Base-by-base conservation (phyloP, 2,888 invertebrate genomes). In the Nebria salina region DNA sequence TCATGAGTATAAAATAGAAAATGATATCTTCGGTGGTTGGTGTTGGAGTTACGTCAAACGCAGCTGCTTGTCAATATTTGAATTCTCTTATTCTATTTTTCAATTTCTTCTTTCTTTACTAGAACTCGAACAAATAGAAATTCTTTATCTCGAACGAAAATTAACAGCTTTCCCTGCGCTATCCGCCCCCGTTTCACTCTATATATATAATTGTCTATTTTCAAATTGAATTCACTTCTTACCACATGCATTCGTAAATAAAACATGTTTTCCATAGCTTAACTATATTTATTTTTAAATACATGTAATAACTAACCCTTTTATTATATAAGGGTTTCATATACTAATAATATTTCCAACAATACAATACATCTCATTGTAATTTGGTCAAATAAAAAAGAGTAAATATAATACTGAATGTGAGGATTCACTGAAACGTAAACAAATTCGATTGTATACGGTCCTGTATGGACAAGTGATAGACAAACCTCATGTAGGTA, bases 1-100 rank as follows among this genome's bases (percentile, higher is more conserved):
- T 87, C 86, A 86, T 85, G 86, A 86, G 86, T 85, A 87, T 87
- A 87, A 87, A 88, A 87, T 88, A 87, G 88, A 87, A 88, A 87
- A 86, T 87, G 87, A 87, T 87, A 87, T 87, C 87, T 87, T 87
- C 86, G 86, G 86, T 84, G 85, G 86, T 86, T 87, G 70, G 54
- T 54, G 54, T 9, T 43, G 1, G 43, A 43, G 68, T 26, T 26
- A 26, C 64, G 87, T 87, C 87, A 87, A 82, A 83, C 84, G 85
- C 87, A 86, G 78, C 78, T 78, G 78, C 70, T 26, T 70, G 34
- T 34, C 25, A 70, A 25, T 86, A 85, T 85, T 84, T 86, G 86
- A 86, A 87, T 70, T 34, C 34, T 70, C 70, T 70, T 34, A 70
- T 70, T 87, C 87, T 87, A 86, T 87, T 87, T 86, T 86, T 86